A percentile compares a stretch with the other conserved stretches of the same genome.
These are phyloP conservation scores for Imbricaverruca yamaguchii DNA, from an alignment of 2,888 invertebrate genomes.

Conservation along the genomic window DNA sequence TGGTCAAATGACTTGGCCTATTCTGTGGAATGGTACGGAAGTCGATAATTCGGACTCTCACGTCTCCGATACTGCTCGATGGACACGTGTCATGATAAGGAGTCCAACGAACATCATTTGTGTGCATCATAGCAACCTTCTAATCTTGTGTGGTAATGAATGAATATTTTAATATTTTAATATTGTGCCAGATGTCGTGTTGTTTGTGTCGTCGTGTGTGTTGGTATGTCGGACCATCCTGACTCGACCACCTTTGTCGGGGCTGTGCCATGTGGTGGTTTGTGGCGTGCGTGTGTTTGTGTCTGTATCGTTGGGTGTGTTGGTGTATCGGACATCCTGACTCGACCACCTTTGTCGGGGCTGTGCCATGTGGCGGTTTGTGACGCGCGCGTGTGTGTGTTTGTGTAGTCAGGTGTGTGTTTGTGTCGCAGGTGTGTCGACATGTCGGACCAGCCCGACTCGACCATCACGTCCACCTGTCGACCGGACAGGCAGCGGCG, in stretches of 20 bases:
- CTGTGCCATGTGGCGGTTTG: no score
- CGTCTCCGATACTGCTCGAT: no score
- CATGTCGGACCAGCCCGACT: constrained; percentile 20
- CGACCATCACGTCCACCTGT: constrained; percentile 14
- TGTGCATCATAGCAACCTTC: no score
- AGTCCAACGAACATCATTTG: no score
- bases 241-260: constrained; percentile 19
- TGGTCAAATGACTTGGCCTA: no score
- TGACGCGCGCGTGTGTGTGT: background rate
- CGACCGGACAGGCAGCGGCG: background rate
- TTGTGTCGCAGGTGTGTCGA: background rate
- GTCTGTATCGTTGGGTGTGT: background rate
- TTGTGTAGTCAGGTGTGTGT: background rate
- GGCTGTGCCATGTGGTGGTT: no score
- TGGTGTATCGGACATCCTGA: background rate
- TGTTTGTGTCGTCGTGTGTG: background rate
- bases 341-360: background rate
- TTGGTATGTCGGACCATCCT: background rate
- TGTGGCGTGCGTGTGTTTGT: background rate
- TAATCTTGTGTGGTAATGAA: no score
- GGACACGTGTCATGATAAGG: no score
- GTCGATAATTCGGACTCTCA: no score
- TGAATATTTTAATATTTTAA: no score
- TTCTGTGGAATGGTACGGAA: no score
- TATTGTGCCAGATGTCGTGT: no score